phyloP scores from a whole-genome alignment of 2,797 vertebrate species.

The Allobates femoralis region DNA sequence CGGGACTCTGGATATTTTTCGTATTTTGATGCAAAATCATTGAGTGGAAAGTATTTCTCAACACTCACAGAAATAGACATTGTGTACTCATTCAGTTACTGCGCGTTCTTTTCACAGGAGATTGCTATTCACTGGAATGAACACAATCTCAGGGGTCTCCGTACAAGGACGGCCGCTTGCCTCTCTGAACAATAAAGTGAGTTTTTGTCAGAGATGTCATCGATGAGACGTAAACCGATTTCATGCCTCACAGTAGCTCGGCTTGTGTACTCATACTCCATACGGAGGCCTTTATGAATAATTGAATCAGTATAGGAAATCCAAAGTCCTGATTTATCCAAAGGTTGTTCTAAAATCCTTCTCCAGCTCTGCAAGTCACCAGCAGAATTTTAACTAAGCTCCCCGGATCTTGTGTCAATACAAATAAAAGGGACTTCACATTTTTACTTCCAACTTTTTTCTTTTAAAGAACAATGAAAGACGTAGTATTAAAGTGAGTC shows the following conservation, averaged over 20 bases:
- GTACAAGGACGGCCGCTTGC: neutral
- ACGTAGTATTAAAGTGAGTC: neutral
- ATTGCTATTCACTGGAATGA: slow-evolving; percentile 27
- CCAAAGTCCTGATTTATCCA: slow-evolving; percentile 13
- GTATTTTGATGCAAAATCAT: neutral
- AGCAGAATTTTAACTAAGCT: slow-evolving; percentile 39
- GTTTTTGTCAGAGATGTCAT: neutral
- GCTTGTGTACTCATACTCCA: neutral
- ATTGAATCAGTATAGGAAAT: slow-evolving; percentile 10
- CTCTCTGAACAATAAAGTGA: neutral
- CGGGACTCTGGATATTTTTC: neutral
- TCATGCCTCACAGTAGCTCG: slow-evolving; percentile 3
- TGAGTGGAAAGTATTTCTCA: neutral
- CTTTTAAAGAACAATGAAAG: neutral
- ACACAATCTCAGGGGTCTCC: neutral
- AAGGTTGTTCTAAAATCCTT: slow-evolving; percentile 9
- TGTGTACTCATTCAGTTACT: neutral
- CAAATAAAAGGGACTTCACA: neutral
- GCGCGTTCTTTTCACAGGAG: neutral
- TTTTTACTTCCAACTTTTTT: neutral
- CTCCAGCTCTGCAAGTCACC: neutral
- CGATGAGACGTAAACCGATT: slow-evolving; percentile 30
- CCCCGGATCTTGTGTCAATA: neutral
- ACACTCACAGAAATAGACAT: neutral
- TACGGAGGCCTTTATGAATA: slow-evolving; percentile 36